Base-by-base conservation (phyloP, 2,888 invertebrate species). In the Xestoiulus laeticollis region DNA sequence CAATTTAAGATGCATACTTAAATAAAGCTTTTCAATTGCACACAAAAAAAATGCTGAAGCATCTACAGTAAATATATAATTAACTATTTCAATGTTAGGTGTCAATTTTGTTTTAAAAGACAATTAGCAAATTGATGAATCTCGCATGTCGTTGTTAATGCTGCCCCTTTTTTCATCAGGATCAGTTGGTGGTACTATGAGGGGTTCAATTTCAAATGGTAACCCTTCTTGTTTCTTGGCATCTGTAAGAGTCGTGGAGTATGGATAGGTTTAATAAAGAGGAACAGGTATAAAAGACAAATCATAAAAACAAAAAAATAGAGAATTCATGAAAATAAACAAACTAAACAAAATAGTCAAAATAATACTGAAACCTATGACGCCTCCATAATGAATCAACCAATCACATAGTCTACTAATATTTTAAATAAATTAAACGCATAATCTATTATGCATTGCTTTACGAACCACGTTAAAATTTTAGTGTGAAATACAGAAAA, bases 201-300 rank as follows among this genome's bases (percentile, higher is more conserved):
- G 84, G 38, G 84, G 84, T 84, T 84, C 84, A 84, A 84, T 84
- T 84, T 84, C 84, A n/a, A 33, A 84, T 84, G 84, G 84, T 84
- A 84, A 84, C 33, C 84, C 84, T 38, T 84, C 84, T 33, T 84
- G 32, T 32, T 19, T 19, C 38, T 84, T 84, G 33, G 33, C 33
- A 84, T 84, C 84, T 84, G 84, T 43, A 84, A 84, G 33, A 43
- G 84, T 84, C 32, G 38, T 10, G 38, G 38, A 84, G n/a, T 14
- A 83, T 83, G 38, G 38, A 83, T 5, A 83, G 38, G 38, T 38
- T 43, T 19, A 84, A 84, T 43, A 84, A 32, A 84, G n/a, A 19
- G 32, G 33, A 8, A 32, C 14, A 32, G 38, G 16, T n/a, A 84
- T 32, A 84, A 84, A 84, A 84, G n/a, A 5, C 30, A 84, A 84